These are phyloP conservation scores for Aspidoscelis tigris DNA, from an alignment of 2,113 vertebrate species.

Conservation along the genomic window DNA sequence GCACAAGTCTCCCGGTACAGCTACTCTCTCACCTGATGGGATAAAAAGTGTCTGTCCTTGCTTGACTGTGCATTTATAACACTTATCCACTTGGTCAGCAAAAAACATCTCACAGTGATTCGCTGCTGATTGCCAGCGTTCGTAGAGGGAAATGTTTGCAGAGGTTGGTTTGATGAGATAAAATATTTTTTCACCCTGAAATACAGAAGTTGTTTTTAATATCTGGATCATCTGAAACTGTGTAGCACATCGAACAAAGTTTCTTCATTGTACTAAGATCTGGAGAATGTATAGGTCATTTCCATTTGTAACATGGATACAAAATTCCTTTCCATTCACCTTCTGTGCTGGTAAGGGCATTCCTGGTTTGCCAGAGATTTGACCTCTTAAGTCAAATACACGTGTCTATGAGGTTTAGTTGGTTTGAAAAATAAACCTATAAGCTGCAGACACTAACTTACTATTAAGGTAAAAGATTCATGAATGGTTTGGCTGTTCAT, in stretches of 20 bases:
- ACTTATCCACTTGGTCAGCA: slow-evolving; percentile 98
- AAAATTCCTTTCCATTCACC: background rate
- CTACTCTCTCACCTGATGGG: slow-evolving; percentile 87
- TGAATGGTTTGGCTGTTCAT: background rate
- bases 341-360: background rate
- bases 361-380: background rate
- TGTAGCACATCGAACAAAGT: background rate
- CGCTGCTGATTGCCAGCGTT: slow-evolving; percentile 95
- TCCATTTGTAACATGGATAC: background rate
- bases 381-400: background rate
- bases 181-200: slow-evolving; percentile 98
- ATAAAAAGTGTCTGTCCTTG: slow-evolving; percentile 98
- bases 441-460: background rate
- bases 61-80: slow-evolving; percentile 95
- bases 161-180: slow-evolving; percentile 97
- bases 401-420: background rate
- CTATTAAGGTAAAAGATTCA: background rate
- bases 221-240: slow-evolving; percentile 18
- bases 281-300: background rate
- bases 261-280: background rate
- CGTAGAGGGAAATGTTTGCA: slow-evolving; percentile 96
- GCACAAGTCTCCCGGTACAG: background rate
- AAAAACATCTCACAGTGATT: slow-evolving; percentile 99
- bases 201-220: slow-evolving; percentile 52
- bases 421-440: background rate